Base-by-base conservation (phyloP, 2,888 invertebrate genomes). In the Drosophila mayaguana region DNA sequence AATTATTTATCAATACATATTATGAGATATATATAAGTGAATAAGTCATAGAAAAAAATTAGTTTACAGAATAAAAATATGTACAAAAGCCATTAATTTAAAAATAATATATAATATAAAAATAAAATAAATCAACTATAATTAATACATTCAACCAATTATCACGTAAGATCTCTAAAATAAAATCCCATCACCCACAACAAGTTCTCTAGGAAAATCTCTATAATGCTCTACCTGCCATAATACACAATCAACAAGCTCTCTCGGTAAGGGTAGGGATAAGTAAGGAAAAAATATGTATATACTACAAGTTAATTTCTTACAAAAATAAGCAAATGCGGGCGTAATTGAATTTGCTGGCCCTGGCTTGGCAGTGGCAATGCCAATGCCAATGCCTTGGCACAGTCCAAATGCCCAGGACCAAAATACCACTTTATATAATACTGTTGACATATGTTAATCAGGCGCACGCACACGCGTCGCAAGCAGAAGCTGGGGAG, bases 401-500 rank as follows among this genome's bases (percentile, higher is more conserved):
- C 62, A 50, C 40, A 71, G 75, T 56, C 75, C 76, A 66, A 87
- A 68, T 75, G 61, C 67, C 87, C 81, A 61, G 76, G 55, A 62
- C 89, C 70, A 65, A 81, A 84, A 89, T 81, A 80, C 81, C 88
- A 80, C 88, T 86, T 90, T 90, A 82, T 90, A 88, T 90, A 87
- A 91, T 90, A 87, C 90, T 91, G 91, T 91, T 91, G 92, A 91
- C 92, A 91, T 92, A 92, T 92, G 92, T 91, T 92, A 92, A 92
- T 92, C 91, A 92, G 91, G 90, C 92, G 89, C 81, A 92, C 90
- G 92, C 87, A 91, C 89, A 83, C 89, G 87, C 87, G 87, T 64
- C 81, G 64, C 65, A 80, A 57, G 42, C 61, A 36, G 62, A 20
- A 59, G 65, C 57, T 45, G 48, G 51, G 69, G 59, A 50, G 67